Base-by-base conservation (phyloP, 2,888 invertebrate species). In the Microplitis deprimator region DNA sequence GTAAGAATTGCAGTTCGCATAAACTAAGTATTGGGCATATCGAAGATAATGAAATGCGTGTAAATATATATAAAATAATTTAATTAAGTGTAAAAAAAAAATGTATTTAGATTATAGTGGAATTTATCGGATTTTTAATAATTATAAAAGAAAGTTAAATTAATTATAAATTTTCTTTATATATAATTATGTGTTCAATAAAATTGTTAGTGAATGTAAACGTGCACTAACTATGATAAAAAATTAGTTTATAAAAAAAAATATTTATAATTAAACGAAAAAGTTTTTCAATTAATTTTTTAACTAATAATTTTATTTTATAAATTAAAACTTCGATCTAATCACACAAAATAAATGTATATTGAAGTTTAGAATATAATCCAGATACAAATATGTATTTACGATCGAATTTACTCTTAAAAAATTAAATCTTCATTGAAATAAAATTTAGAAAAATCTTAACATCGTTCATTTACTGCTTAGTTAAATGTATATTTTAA, bases 121-220 rank as follows among this genome's bases (percentile, higher is more conserved):
- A 73, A 41, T 41, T 41, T 41, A 73, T 64, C 20, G 78, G 79
- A 81, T 82, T 82, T 82, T 82, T 82, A 78, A 81, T 77, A 78
- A 79, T 62, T 75, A 77, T 41, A 68, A 78, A 82, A 80, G 77
- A 75, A 79, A 78, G 79, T 81, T 81, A 50, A 79, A 80, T 79
- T 74, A 76, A 81, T 76, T 80, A 82, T 79, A 80, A 76, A 65
- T 70, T 79, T 79, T 72, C 78, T 77, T 81, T 80, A 77, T 78
- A 79, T 72, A 74, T 81, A 81, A 72, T 79, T 79, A 77, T 77
- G 79, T 76, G 68, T 78, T 73, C 75, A 72, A 76, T 40, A 20
- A 69, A 41, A 75, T 64, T 41, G 59, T 39, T 39, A 29, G 16
- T 62, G 17, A 61, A 71, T 71, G 17, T 6, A 71, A 60, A 71